These are phyloP conservation scores for Corbicula japonica DNA, from an alignment of 2,888 invertebrate genomes.

Conservation along the genomic window DNA sequence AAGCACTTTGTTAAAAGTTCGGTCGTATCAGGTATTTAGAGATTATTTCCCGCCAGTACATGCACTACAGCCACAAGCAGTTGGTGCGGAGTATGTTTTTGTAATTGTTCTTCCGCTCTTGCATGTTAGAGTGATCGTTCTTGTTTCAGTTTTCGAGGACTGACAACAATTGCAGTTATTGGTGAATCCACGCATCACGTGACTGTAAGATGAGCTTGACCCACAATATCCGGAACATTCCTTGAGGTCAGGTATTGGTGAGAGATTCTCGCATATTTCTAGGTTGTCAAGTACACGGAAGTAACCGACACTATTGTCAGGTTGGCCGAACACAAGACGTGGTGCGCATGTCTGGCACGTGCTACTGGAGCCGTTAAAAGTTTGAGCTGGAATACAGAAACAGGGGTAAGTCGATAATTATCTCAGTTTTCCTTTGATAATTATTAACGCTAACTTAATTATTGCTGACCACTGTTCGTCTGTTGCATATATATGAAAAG, in stretches of 20 bases:
- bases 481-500: too few relatives aligned
- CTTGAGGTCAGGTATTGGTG: conserved; percentile 72
- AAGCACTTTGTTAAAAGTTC: conserved; percentile 18
- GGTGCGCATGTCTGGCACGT: conserved; percentile 74
- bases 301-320: conserved; percentile 72
- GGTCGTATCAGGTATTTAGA: neutral
- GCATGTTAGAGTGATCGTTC: conserved; percentile 72
- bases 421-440: neutral
- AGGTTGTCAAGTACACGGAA: conserved; percentile 73
- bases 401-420: neutral
- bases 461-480: too few relatives aligned
- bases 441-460: too few relatives aligned
- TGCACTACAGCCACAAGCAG: conserved; percentile 74
- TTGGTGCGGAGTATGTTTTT: conserved; percentile 73
- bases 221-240: conserved; percentile 80
- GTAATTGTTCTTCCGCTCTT: conserved; percentile 72
- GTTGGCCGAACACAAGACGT: conserved; percentile 71
- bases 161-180: conserved; percentile 79
- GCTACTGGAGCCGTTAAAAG: conserved; percentile 37
- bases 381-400: conserved; percentile 19
- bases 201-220: conserved; percentile 72
- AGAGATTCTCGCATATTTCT: conserved; percentile 71
- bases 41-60: conserved; percentile 65
- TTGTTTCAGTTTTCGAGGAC: conserved; percentile 63
- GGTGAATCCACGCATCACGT: conserved; percentile 71